phyloP scores from a whole-genome alignment of 2,797 vertebrate genomes.

The Onychomys arenicola region DNA sequence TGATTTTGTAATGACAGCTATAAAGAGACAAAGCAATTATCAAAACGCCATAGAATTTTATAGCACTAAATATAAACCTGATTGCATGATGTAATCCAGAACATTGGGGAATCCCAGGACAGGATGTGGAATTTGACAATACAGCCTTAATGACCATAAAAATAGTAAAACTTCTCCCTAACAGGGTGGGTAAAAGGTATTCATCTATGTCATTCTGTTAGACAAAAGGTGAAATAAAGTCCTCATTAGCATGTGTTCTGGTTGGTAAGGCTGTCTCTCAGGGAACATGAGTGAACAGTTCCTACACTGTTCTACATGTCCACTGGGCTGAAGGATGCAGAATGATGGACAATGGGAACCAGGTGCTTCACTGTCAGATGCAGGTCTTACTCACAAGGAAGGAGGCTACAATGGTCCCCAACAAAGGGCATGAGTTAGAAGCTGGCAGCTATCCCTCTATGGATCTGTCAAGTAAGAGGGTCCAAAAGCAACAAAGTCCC shows the following conservation, averaged over 20 bases:
- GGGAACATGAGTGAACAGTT: background rate
- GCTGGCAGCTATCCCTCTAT: background rate
- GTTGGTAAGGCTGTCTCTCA: background rate
- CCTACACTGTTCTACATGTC: background rate
- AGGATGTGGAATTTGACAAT: background rate
- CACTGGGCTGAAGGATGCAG: background rate
- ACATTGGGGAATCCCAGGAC: background rate
- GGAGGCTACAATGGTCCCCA: background rate
- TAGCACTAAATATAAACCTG: conserved; percentile 43
- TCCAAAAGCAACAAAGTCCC: background rate
- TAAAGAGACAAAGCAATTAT: conserved; percentile 12
- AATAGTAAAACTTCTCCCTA: background rate
- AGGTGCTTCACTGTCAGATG: background rate
- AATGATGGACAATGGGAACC: background rate
- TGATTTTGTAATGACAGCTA: background rate
- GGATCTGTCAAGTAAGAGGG: background rate
- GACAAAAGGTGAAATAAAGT: background rate
- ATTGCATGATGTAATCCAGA: background rate
- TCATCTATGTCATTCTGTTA: background rate
- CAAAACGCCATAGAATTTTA: conserved; percentile 19
- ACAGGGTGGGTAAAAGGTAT: background rate
- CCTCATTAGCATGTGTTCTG: background rate
- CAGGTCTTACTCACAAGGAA: background rate
- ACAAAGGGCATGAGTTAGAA: background rate
- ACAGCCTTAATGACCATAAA: background rate